phyloP scores from a whole-genome alignment of 2,113 vertebrate genomes.

The Cygnus buccinator region DNA sequence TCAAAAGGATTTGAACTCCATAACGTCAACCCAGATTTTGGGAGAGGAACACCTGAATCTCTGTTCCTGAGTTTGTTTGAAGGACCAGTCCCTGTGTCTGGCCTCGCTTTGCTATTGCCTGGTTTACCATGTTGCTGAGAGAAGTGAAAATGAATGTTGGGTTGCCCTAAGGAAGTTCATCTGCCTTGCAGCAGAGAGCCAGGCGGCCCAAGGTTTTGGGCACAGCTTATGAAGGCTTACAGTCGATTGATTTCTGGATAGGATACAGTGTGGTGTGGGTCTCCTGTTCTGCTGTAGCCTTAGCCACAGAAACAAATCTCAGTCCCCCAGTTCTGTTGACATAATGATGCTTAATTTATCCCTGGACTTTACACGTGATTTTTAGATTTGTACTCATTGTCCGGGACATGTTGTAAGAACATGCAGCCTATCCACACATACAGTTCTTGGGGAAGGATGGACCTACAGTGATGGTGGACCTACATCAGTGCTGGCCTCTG shows the following conservation, averaged over 20 bases:
- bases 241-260: neutral
- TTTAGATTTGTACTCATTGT: neutral
- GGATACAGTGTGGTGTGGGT: neutral
- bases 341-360: neutral
- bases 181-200: neutral
- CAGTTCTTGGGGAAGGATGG: neutral
- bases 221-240: neutral
- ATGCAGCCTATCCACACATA: neutral
- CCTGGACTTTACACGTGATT: accelerated
- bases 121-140: neutral
- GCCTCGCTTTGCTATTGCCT: neutral
- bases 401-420: neutral
- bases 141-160: neutral
- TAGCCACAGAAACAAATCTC: neutral
- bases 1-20: neutral
- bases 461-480: neutral
- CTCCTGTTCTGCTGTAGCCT: neutral
- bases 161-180: neutral
- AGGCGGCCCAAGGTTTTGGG: neutral
- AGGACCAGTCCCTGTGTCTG: neutral
- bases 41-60: neutral
- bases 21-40: neutral
- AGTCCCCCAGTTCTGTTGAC: neutral
- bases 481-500: neutral
- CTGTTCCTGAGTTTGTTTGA: neutral